Percentiles rank a stretch among this genome's conserved stretches.
These are phyloP conservation scores for Philaenus spumarius DNA, from an alignment of 1,140 invertebrate species.

Conservation along the genomic window DNA sequence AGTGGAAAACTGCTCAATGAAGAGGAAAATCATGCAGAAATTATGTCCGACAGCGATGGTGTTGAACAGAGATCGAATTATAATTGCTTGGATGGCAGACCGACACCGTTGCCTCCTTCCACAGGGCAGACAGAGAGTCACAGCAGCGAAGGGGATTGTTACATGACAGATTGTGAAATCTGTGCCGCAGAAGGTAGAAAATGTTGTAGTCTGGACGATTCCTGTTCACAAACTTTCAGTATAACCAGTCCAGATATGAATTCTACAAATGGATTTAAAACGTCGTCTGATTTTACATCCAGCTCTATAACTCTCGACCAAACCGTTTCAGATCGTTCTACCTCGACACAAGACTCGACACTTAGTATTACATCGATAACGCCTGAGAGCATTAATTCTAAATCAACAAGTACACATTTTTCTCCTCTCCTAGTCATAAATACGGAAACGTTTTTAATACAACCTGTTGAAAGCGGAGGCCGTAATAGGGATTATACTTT, in stretches of 20 bases:
- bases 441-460: background rate
- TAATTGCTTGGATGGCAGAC: background rate
- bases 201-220: constrained; percentile 16
- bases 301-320: constrained; percentile 19
- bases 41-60: too few relatives aligned
- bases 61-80: too few relatives aligned
- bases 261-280: constrained; percentile 15
- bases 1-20: too few relatives aligned
- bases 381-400: constrained; percentile 16
- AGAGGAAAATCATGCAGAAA: too few relatives aligned
- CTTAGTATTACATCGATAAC: constrained; percentile 24
- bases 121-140: too few relatives aligned
- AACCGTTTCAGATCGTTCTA: constrained; percentile 23
- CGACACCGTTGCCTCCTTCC: constrained; percentile 2
- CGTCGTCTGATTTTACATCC: constrained; percentile 19
- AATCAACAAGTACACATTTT: background rate
- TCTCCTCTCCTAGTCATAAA: constrained; percentile 5
- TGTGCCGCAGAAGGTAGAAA: constrained; percentile 14
- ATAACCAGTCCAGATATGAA: constrained; percentile 20
- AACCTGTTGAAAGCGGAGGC: background rate
- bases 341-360: constrained; percentile 27
- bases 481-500: background rate
- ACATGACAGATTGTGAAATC: constrained; percentile 18
- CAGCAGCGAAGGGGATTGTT: constrained; percentile 5
- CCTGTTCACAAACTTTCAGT: constrained; percentile 12